Base-by-base conservation (phyloP, 2,888 invertebrate genomes). In the Carcina quercana region DNA sequence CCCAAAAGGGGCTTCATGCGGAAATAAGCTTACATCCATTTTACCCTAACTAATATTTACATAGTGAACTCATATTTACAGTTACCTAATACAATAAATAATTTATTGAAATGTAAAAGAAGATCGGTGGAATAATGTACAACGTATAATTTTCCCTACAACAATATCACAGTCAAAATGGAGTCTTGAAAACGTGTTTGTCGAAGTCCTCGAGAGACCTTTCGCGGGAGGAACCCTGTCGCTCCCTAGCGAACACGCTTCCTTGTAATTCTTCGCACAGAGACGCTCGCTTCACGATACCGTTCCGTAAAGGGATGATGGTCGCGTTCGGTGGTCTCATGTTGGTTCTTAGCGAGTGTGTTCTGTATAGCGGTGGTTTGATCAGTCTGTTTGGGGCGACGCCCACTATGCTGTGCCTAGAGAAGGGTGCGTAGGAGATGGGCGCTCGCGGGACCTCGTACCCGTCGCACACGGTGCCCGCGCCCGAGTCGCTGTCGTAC, bases 381-480 rank as follows among this genome's bases (percentile, higher is more conserved):
- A 71, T 62, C 40, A 76, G 68, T 44, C 75, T 53, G 40, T 69
- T 68, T 0, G 79, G 78, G 3, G 76, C 74, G 3, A 74, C 75
- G 25, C 79, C 78, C 3, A 75, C 69, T n/a, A 79, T 72, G 43
- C 79, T 79, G 47, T 80, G 82, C 20, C 80, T 35, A 2, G 76
- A 65, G 42, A 69, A 69, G 0, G 72, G 69, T 42, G 56, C 45
- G 53, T 63, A 61, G 2, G 55, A 41, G 17, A 62, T 30, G 2
- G 63, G 69, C 1, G 76, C 64, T 22, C 87, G 74, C 2, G 90
- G 90, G 10, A 90, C 68, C 68, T 90, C 90, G 62, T 90, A 90
- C 2, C 89, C 90, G 50, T 88, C 89, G 42, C 73, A 68, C 2
- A 58, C 35, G 2, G 69, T 71, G 11, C 73, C 64, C 11, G 69